Conservation (phyloP, 1,140 invertebrate species). For the Plutomurus gul region DNA sequence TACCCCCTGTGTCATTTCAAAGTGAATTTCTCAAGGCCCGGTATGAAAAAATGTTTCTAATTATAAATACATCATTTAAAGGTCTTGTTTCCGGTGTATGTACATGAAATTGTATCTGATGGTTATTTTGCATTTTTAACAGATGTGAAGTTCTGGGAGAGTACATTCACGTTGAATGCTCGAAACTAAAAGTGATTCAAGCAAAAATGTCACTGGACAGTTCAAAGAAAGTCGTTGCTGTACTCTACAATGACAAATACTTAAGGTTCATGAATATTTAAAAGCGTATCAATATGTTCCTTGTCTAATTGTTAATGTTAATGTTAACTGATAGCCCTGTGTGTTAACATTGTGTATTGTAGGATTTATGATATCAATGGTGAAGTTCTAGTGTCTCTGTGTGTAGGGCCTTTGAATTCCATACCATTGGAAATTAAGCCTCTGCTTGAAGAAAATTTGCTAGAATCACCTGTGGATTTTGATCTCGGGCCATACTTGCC, state of each 20-base stretch:
- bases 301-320: neutral
- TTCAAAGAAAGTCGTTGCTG: neutral
- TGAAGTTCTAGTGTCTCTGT: neutral
- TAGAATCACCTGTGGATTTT: slow-evolving; percentile 46
- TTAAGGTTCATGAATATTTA: slow-evolving; percentile 4
- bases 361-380: neutral
- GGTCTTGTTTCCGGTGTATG: too few relatives aligned
- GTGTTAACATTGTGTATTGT: too few relatives aligned
- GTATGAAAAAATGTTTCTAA: neutral
- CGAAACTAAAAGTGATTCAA: neutral
- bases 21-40: neutral
- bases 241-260: slow-evolving; percentile 41
- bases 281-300: neutral
- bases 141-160: neutral
- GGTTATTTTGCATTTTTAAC: neutral
- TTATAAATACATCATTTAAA: too few relatives aligned
- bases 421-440: neutral
- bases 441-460: neutral
- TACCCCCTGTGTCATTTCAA: neutral
- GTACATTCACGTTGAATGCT: slow-evolving; percentile 7
- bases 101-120: neutral
- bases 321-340: neutral
- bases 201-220: slow-evolving; percentile 19
- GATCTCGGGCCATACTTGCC: slow-evolving; percentile 41
- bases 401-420: neutral